Conservation (phyloP, 2,797 vertebrate species). For the Erpetoichthys calabaricus region DNA sequence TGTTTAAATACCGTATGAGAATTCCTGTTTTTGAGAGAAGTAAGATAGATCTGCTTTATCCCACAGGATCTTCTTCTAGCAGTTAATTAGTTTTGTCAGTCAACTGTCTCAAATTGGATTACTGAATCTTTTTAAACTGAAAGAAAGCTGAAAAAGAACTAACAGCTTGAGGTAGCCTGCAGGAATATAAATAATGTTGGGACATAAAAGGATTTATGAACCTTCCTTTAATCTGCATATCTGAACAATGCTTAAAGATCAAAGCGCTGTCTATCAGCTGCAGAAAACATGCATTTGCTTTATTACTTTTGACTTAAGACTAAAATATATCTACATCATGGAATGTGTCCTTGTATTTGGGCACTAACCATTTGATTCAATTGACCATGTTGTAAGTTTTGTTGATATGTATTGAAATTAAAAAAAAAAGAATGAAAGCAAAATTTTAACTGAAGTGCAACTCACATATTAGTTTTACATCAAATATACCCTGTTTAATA, state of each 20-base stretch:
- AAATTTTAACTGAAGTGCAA: too few relatives aligned
- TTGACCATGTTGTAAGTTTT: too few relatives aligned
- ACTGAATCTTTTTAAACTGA: constrained; percentile 5
- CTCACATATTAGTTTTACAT: too few relatives aligned
- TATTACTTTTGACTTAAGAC: too few relatives aligned
- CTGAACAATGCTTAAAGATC: constrained; percentile 2
- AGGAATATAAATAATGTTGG: constrained; percentile 12
- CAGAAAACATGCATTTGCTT: not conserved
- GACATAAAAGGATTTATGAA: constrained; percentile 10
- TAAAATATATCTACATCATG: too few relatives aligned
- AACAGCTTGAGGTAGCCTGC: constrained; percentile 12
- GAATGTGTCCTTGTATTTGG: too few relatives aligned
- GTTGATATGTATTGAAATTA: too few relatives aligned
- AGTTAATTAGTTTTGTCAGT: constrained; percentile 19
- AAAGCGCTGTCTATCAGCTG: not conserved
- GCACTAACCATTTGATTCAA: too few relatives aligned
- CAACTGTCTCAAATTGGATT: constrained; percentile 17
- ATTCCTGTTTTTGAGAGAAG: not conserved
- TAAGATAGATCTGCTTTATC: constrained; percentile 9
- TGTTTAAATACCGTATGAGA: not conserved
- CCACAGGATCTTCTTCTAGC: constrained; percentile 9
- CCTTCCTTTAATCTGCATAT: constrained; percentile 4
- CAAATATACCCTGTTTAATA: too few relatives aligned
- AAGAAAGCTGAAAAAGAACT: constrained; percentile 1
- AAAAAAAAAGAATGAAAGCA: too few relatives aligned